A percentile compares a stretch with the other conserved stretches of the same genome.
Evolutionary conservation across 2,888 invertebrate species (phyloP).

Genomic region (Pachycephus smyrnensis): DNA sequence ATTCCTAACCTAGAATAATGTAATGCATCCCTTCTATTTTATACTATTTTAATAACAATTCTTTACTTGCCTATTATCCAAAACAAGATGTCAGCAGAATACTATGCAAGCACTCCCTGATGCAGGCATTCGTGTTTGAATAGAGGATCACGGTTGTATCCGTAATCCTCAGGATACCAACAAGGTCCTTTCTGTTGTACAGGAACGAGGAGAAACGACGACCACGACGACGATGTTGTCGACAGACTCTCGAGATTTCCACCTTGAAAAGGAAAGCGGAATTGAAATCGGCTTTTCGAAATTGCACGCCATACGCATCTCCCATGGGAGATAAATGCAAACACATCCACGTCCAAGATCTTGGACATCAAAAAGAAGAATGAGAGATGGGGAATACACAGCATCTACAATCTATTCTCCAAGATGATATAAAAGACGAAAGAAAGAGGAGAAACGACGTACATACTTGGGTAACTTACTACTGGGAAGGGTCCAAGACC

Average conservation of each 20-base stretch:
- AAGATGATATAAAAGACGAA: not conserved
- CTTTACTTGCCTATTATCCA: not conserved
- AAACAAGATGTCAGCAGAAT: not conserved
- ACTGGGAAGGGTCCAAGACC: slow-evolving; percentile 17
- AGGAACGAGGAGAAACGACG: not conserved
- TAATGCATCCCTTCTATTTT: not conserved
- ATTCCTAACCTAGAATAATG: not conserved
- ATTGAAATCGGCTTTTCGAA: slow-evolving; percentile 66
- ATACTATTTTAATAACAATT: not conserved
- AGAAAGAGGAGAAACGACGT: not conserved
- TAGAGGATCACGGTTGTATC: not conserved
- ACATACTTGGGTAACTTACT: not conserved
- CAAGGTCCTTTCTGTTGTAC: not conserved
- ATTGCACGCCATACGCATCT: slow-evolving; percentile 54
- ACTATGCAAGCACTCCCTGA: not conserved
- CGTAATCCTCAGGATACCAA: not conserved
- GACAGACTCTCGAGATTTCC: slow-evolving; percentile 48
- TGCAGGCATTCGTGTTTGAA: not conserved
- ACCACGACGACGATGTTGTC: not conserved
- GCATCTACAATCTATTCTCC: not conserved
- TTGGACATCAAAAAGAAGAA: slow-evolving; percentile 14
- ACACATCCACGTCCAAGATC: slow-evolving; percentile 45
- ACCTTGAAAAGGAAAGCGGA: slow-evolving; percentile 54
- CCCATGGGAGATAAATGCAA: slow-evolving; percentile 59
- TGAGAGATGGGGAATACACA: slow-evolving; percentile 16